Evolutionary conservation across 2,888 invertebrate species (phyloP).

Genomic region (Slavum lentiscoides): DNA sequence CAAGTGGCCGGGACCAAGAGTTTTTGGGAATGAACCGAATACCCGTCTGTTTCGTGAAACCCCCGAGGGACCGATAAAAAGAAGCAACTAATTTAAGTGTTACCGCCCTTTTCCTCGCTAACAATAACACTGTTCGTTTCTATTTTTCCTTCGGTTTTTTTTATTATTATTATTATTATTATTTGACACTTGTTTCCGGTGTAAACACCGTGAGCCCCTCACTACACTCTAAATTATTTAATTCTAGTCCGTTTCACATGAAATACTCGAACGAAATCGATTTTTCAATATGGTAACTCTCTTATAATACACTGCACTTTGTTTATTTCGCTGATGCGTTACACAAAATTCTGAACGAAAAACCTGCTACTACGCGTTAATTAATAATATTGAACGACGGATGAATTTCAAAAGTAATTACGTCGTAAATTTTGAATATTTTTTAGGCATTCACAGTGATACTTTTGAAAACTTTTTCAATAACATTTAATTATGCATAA

Average conservation of each 20-base stretch:
- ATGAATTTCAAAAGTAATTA: no score
- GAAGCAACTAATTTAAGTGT: constrained; percentile 52
- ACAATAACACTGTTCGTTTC: constrained; percentile 27
- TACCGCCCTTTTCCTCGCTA: constrained; percentile 1
- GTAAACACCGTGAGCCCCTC: constrained; percentile 20
- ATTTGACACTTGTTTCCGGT: constrained; percentile 45
- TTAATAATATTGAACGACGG: background rate
- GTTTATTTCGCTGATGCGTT: no score
- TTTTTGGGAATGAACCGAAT: constrained; percentile 37
- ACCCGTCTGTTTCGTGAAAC: constrained; percentile 41
- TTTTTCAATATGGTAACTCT: background rate
- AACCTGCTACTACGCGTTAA: background rate
- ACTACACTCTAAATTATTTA: constrained; percentile 20
- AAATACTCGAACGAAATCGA: constrained; percentile 14
- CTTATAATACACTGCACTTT: background rate
- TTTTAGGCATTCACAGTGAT: background rate
- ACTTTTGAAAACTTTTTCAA: constrained; percentile 34
- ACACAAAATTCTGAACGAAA: no score
- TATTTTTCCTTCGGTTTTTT: constrained; percentile 19
- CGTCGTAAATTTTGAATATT: background rate
- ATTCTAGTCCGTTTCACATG: constrained; percentile 8
- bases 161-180: background rate
- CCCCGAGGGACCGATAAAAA: constrained; percentile 46
- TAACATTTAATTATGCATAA: constrained; percentile 42
- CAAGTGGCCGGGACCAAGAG: constrained; percentile 47